phyloP scores from a whole-genome alignment of 2,888 invertebrate species.

The Nezara viridula region DNA sequence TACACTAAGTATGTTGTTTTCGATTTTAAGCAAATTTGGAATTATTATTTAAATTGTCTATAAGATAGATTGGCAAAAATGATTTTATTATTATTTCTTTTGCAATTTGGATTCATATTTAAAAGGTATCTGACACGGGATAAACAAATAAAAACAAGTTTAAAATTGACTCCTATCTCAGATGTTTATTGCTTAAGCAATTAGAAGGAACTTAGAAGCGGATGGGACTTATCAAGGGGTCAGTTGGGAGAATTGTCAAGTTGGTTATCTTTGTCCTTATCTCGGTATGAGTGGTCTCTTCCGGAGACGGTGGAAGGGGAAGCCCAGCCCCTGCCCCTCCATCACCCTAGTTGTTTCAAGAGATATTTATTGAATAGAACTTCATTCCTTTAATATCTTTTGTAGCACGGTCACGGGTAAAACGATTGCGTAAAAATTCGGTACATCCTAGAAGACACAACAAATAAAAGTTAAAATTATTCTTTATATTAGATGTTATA shows the following conservation, averaged over 20 bases:
- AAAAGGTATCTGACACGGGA: background rate
- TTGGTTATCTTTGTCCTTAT: background rate
- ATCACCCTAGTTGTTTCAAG: background rate
- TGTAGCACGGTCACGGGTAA: background rate
- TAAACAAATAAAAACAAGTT: background rate
- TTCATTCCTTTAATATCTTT: background rate
- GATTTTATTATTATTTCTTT: no score
- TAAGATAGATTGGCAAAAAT: no score
- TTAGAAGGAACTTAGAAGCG: background rate
- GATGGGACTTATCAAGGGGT: slow-evolving; percentile 14
- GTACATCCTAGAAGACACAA: no score
- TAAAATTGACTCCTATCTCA: background rate
- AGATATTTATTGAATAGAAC: background rate
- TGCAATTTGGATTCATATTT: background rate
- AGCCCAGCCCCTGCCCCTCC: background rate
- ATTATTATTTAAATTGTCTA: no score
- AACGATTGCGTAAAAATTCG: background rate
- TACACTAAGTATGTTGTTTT: no score
- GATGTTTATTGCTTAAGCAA: background rate
- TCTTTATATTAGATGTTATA: no score
- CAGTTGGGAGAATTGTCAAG: background rate
- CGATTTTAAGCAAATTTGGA: no score
- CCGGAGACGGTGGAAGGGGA: background rate
- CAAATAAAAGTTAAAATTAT: no score
- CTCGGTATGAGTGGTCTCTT: background rate